Evolutionary conservation across 2,888 invertebrate species (phyloP), one percentile per base, ranked within the genome.

Genomic region (Parascotia fuliginaria): DNA sequence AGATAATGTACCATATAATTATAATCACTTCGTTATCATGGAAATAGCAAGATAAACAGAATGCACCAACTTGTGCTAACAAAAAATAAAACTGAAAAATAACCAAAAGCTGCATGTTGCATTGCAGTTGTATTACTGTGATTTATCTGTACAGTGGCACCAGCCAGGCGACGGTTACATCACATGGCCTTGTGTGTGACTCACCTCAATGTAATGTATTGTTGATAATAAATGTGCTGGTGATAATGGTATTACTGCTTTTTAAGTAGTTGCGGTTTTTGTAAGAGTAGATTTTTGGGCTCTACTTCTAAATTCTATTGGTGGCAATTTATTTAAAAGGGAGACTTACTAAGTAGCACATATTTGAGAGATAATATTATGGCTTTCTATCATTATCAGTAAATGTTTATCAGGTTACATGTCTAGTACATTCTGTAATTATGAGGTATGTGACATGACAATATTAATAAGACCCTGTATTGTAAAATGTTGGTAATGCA

Each of bases 151-250:
- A 53, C 12, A 33, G 32, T 56, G 55, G 28, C 51, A 55, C 28
- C 41, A 9, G 44, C 33, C 47, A 48, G 48, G 56, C 45, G 57
- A 57, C 45, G 58, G 49, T 76, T 70, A 76, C 73, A 67, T 77
- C 76, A 77, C 65, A 47, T 32, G 62, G 55, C 74, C 74, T 75
- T 73, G 68, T 77, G 76, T 73, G 68, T 77, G 76, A 77, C 55
- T 77, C 76, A 77, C 56, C 47, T 39, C 50, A 60, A 55, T 58
- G 62, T 61, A 45, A 62, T 32, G n/a, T 57, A 37, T 55, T 58
- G 33, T 43, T 37, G 39, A 47, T n/a, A n/a, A n/a, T n/a, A n/a
- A n/a, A n/a, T n/a, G n/a, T n/a, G 49, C 33, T 58, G 51, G 55
- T 68, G 57, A 66, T 60, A 58, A 53, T 11, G 38, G 37, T 50